phyloP scores from a whole-genome alignment of 2,797 vertebrate genomes.

The Dendrocincla fuliginosa region DNA sequence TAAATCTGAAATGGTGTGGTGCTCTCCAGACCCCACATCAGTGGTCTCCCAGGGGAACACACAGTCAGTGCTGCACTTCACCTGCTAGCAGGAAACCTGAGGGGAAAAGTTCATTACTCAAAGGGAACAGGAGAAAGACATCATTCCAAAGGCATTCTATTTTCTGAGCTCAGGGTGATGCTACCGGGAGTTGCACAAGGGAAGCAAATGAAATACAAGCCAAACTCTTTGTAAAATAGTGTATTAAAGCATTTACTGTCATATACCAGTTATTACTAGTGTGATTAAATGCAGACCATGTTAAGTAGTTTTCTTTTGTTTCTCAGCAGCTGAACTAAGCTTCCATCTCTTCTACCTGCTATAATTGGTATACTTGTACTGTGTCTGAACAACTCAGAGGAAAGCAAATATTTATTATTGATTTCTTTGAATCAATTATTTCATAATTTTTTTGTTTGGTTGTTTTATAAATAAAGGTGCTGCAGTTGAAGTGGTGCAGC shows the following conservation, averaged over 20 bases:
- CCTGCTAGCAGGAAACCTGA: background rate
- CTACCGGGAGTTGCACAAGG: conserved; percentile 26
- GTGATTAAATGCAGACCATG: conserved; percentile 54
- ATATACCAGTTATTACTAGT: conserved; percentile 58
- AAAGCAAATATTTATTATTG: conserved; percentile 75
- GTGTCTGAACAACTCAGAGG: conserved; percentile 70
- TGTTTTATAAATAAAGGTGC: conserved; percentile 72
- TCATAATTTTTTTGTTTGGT: conserved; percentile 30
- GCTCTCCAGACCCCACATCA: background rate
- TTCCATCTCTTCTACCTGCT: conserved; percentile 62
- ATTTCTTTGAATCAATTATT: conserved; percentile 72
- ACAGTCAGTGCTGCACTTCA: background rate
- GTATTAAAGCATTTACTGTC: conserved; percentile 69
- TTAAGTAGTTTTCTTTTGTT: conserved; percentile 54
- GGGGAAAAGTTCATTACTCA: background rate
- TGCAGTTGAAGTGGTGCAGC: conserved; percentile 36
- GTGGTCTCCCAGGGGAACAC: background rate
- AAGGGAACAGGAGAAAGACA: background rate
- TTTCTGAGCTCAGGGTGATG: background rate
- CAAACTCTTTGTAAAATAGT: conserved; percentile 69
- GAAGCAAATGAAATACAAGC: conserved; percentile 49
- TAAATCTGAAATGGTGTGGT: background rate
- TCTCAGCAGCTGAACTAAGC: conserved; percentile 49
- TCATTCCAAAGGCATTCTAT: background rate
- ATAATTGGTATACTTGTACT: conserved; percentile 54